Evolutionary conservation across 2,797 vertebrate genomes (phyloP).

Genomic region (Melanotaenia parkinsoni): DNA sequence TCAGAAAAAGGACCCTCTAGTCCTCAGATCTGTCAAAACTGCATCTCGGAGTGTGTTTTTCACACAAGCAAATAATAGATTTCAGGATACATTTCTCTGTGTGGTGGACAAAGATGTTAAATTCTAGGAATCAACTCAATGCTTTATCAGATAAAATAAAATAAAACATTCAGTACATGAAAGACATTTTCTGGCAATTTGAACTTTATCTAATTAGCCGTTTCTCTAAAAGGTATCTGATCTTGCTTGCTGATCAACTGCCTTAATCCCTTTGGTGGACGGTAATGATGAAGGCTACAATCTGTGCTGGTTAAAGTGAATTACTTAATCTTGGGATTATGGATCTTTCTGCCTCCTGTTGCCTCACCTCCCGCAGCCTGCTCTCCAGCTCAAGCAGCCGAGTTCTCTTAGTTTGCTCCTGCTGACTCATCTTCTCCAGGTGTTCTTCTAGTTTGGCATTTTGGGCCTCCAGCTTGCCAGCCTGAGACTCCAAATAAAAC

Average conservation of each 20-base stretch:
- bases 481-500: slow-evolving; percentile 93
- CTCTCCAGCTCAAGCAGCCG: slow-evolving; percentile 86
- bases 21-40: slow-evolving; percentile 23
- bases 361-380: slow-evolving; percentile 83
- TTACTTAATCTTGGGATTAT: slow-evolving; percentile 50
- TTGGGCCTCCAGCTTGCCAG: slow-evolving; percentile 86
- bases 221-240: slow-evolving; percentile 61
- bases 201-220: slow-evolving; percentile 52
- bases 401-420: slow-evolving; percentile 95
- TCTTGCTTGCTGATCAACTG: slow-evolving; percentile 51
- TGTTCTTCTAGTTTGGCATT: slow-evolving; percentile 98
- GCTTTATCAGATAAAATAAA: background rate
- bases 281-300: slow-evolving; percentile 43
- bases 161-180: background rate
- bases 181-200: slow-evolving; percentile 5
- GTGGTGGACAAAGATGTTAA: background rate
- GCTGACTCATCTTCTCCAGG: slow-evolving; percentile 96
- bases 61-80: slow-evolving; percentile 22
- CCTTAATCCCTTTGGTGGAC: slow-evolving; percentile 60
- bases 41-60: slow-evolving; percentile 25
- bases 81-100: slow-evolving; percentile 10
- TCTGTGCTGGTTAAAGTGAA: slow-evolving; percentile 52
- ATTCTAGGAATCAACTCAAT: background rate
- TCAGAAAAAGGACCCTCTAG: slow-evolving; percentile 16
- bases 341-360: slow-evolving; percentile 44